Percentiles rank a stretch among this genome's conserved stretches.
phyloP scores from a whole-genome alignment of 2,888 invertebrate species.

The Synanthedon myopaeformis region DNA sequence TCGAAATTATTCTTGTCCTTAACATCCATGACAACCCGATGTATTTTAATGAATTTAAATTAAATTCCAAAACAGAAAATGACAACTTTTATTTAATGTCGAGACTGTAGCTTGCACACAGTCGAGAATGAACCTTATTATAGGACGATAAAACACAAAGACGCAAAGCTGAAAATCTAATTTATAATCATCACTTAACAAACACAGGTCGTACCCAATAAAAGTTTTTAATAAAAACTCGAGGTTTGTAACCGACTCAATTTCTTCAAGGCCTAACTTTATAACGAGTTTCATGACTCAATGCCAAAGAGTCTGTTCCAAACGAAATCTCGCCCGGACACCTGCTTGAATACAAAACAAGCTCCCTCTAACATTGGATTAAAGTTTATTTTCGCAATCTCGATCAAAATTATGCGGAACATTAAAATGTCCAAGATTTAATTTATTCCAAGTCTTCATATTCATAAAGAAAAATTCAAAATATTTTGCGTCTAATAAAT shows the following conservation, averaged over 20 bases:
- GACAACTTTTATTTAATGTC: no score
- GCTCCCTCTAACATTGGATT: neutral
- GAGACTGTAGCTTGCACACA: no score
- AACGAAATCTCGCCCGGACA: slow-evolving; percentile 4
- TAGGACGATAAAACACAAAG: no score
- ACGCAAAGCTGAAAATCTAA: neutral
- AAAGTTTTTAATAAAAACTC: neutral
- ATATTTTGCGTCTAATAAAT: no score
- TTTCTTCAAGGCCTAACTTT: slow-evolving; percentile 11
- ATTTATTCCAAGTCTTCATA: no score
- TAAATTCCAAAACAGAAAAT: no score
- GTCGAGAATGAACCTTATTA: no score
- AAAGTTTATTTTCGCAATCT: neutral
- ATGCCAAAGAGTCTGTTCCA: slow-evolving; percentile 2
- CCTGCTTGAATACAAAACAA: slow-evolving; percentile 9
- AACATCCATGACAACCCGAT: no score
- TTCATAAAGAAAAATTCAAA: no score
- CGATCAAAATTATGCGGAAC: slow-evolving; percentile 6
- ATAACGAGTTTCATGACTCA: slow-evolving; percentile 11
- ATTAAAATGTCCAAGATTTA: slow-evolving; percentile 4
- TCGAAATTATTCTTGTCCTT: no score
- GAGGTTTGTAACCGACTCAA: slow-evolving; percentile 8
- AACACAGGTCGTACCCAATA: neutral
- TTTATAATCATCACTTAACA: neutral
- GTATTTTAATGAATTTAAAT: no score